Evolutionary conservation across 1,140 invertebrate species (phyloP), one percentile per base, ranked within the genome.

Genomic region (Phthorimaea operculella): DNA sequence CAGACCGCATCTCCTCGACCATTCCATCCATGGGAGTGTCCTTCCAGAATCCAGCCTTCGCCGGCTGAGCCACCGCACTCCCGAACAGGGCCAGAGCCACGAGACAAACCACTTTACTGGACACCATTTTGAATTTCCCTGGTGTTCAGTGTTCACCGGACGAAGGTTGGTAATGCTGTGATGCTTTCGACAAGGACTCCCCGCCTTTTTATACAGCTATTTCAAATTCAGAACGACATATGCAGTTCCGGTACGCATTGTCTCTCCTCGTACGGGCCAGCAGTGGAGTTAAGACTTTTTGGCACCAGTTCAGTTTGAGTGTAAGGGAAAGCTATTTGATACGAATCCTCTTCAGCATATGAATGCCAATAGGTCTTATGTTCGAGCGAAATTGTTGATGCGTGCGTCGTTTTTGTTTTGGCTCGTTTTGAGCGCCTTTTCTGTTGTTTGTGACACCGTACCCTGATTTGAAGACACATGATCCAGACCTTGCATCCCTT

Each of bases 1-100:
- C 89, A 17, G 85, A 86, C 66, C 90, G 89, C 76, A 92, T 91
- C 72, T 93, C 91, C 65, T 92, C 91, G 6, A 93, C 89, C 71
- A 92, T 88, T 33, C 87, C 83, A 62, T 93, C 90, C 88, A 93
- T 89, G 57, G 88, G 86, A 14, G 88, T 90, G 57, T 88, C 89
- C 67, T 89, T 92, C 90, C 88, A 92, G 67, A 90, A 89, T 58
- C 87, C 88, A 59, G 86, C 85, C 68, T 90, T 90, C n/a, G 89
- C 82, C 12, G 90, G 90, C 59, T 89, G 88, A 39, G 88, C 88
- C 42, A 84, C 73, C 8, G 87, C 86, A 47, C 88, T 68, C 44
- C 88, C 87, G 53, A 87, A 79, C 52, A 89, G 57, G 48, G 79
- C 81, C 18, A 87, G 60, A 52, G 72, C 76, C 51, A 88, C 55